These are phyloP conservation scores for sheep (Ovis aries) DNA, from an alignment of 2,113 vertebrate species.

Conservation along the genomic window DNA sequence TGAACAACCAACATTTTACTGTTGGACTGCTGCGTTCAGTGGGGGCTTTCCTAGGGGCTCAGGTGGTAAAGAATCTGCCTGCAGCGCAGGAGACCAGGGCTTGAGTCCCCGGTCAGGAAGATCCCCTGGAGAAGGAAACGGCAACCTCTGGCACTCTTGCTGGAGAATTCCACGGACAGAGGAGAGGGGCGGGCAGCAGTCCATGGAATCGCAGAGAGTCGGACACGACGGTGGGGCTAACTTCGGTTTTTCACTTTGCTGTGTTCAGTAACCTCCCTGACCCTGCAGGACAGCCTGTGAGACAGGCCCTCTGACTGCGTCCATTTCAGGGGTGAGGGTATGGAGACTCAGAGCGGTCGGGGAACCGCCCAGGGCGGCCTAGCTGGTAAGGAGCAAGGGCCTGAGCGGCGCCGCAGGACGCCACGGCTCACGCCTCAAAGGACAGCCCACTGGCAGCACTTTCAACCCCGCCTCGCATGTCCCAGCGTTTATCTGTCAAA, in stretches of 20 bases:
- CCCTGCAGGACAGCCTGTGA: not conserved
- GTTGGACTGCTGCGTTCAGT: not conserved
- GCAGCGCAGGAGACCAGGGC: not conserved
- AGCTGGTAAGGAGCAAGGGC: not conserved
- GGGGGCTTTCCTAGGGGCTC: not conserved
- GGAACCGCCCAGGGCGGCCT: not conserved
- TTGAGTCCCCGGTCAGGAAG: not conserved
- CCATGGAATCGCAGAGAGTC: rapidly evolving
- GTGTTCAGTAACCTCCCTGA: not conserved
- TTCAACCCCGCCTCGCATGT: not conserved
- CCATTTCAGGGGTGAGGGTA: not conserved
- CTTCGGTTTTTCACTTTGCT: not conserved
- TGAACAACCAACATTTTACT: not conserved
- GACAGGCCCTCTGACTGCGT: not conserved
- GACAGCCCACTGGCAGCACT: no score
- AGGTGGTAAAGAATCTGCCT: not conserved
- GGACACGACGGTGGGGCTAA: not conserved
- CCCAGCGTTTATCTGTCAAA: not conserved
- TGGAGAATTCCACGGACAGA: not conserved
- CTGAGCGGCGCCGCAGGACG: not conserved
- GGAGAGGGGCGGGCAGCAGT: not conserved
- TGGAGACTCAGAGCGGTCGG: not conserved
- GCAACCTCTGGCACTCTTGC: not conserved
- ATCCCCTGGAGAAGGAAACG: not conserved
- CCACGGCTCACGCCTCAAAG: not conserved